These are phyloP conservation scores for Lasioglossum morio DNA, from an alignment of 2,888 invertebrate genomes.

Conservation along the genomic window DNA sequence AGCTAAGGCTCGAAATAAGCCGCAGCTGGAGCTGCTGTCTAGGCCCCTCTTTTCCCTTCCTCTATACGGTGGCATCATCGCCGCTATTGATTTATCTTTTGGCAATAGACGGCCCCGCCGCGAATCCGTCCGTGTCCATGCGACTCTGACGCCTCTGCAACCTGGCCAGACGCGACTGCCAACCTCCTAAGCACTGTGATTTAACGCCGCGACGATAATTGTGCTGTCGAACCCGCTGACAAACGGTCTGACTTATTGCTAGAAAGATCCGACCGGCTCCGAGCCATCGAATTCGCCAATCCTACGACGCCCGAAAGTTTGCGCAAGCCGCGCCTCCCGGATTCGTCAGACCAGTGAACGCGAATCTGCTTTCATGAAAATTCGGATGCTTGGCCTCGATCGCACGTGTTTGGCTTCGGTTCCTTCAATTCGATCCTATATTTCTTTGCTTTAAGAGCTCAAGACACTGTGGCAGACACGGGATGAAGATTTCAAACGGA, in stretches of 20 bases:
- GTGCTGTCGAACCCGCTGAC: conserved; percentile 32
- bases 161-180: conserved; percentile 9
- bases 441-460: neutral
- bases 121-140: conserved; percentile 6
- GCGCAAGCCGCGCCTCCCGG: neutral
- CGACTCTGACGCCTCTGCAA: neutral
- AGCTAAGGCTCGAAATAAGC: conserved; percentile 69
- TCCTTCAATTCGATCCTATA: neutral
- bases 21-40: conserved; percentile 69
- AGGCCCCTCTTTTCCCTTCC: conserved; percentile 24
- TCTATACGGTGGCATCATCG: conserved; percentile 42
- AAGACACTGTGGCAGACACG: too few species aligned
- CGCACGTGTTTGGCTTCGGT: neutral
- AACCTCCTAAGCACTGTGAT: conserved; percentile 37
- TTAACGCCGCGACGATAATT: conserved; percentile 28
- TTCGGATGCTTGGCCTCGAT: neutral
- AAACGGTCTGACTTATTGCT: conserved; percentile 7
- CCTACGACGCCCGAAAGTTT: neutral
- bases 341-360: neutral
- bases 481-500: too few species aligned
- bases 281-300: neutral
- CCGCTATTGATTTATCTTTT: conserved; percentile 66
- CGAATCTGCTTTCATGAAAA: neutral
- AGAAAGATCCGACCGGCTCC: neutral
- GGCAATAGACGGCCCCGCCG: conserved; percentile 50